phyloP scores from a whole-genome alignment of 2,797 vertebrate genomes.

The Glyptemys insculpta region DNA sequence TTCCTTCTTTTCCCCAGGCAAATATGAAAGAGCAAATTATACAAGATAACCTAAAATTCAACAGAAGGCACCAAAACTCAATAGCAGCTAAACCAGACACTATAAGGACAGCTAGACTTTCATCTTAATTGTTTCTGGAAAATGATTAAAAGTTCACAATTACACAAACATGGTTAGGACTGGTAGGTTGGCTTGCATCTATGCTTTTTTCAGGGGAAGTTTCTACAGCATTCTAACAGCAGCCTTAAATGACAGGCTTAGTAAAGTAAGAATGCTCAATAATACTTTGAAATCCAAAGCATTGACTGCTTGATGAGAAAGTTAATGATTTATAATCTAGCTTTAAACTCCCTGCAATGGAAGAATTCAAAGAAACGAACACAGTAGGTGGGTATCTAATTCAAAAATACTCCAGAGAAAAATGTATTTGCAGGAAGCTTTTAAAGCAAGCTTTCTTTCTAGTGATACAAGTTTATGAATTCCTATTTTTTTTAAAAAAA shows the following conservation, averaged over 20 bases:
- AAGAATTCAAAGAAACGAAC: constrained; percentile 66
- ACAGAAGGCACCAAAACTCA: neutral
- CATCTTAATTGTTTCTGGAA: neutral
- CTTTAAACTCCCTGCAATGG: constrained; percentile 58
- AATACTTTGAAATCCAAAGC: constrained; percentile 53
- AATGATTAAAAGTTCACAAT: neutral
- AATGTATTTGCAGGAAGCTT: constrained; percentile 40
- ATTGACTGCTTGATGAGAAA: constrained; percentile 59
- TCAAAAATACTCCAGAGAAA: constrained; percentile 49
- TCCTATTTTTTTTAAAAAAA: constrained; percentile 18
- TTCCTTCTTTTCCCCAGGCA: neutral
- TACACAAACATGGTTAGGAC: neutral
- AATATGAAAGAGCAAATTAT: neutral
- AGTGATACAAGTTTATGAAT: constrained; percentile 9
- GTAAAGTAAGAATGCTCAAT: constrained; percentile 37
- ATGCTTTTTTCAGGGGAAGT: neutral
- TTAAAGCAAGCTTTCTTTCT: neutral
- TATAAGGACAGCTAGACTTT: neutral
- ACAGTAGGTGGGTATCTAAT: constrained; percentile 49
- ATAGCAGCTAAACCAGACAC: neutral
- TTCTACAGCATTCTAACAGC: neutral
- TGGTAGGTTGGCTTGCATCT: constrained; percentile 1
- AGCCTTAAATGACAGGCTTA: constrained; percentile 56
- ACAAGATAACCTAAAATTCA: neutral
- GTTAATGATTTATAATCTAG: constrained; percentile 73